Evolutionary conservation across 1,140 invertebrate species (phyloP).

Genomic region (Oncopodura yosiiana): DNA sequence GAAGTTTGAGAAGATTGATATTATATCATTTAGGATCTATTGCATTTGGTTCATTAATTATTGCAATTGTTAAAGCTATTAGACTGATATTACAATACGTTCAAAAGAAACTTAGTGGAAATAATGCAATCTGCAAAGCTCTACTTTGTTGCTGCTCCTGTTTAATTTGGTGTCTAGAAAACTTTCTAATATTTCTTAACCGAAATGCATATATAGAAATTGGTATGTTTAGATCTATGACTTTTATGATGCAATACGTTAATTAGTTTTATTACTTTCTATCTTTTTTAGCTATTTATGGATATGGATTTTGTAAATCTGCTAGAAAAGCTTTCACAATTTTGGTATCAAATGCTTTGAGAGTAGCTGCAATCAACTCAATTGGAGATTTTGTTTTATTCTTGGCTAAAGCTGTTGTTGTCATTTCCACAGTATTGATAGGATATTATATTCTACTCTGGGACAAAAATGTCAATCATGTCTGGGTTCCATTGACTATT

Average conservation of each 20-base stretch:
- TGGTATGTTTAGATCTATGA: conserved; percentile 42
- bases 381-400: conserved; percentile 69
- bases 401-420: conserved; percentile 59
- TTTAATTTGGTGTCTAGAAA: conserved; percentile 63
- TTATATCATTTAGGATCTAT: conserved; percentile 65
- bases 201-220: conserved; percentile 72
- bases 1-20: conserved; percentile 49
- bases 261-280: no score
- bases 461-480: conserved; percentile 47
- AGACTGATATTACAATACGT: conserved; percentile 48
- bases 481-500: conserved; percentile 56
- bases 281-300: conserved; percentile 53
- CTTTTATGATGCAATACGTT: background rate
- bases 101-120: conserved; percentile 28
- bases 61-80: conserved; percentile 58
- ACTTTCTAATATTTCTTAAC: conserved; percentile 58
- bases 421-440: conserved; percentile 51
- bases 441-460: conserved; percentile 48
- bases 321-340: conserved; percentile 53
- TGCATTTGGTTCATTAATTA: conserved; percentile 63
- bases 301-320: conserved; percentile 55
- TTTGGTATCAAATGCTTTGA: conserved; percentile 52
- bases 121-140: conserved; percentile 36
- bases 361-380: conserved; percentile 64
- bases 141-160: conserved; percentile 57